Evolutionary conservation across 2,113 vertebrate genomes (phyloP).

Genomic region (Pterocles gutturalis): DNA sequence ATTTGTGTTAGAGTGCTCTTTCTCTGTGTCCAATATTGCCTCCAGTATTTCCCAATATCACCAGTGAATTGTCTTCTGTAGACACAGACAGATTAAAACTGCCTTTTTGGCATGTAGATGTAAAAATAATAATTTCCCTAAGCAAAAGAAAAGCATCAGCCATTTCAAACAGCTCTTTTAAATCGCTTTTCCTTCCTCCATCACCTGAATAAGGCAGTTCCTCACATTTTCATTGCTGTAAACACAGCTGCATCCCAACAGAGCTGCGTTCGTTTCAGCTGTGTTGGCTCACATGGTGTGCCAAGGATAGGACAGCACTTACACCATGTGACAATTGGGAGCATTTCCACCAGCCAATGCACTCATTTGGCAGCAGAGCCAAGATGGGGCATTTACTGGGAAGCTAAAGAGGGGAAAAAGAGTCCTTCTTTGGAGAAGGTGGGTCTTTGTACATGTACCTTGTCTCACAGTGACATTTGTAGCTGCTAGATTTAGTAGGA

Average conservation of each 20-base stretch:
- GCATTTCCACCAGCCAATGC: background rate
- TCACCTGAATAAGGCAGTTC: background rate
- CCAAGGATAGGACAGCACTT: background rate
- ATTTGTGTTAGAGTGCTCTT: background rate
- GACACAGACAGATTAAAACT: background rate
- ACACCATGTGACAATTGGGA: background rate
- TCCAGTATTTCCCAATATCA: background rate
- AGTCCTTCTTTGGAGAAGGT: background rate
- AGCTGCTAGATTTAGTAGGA: background rate
- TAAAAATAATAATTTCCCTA: background rate
- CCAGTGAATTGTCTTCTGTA: background rate
- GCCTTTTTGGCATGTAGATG: background rate
- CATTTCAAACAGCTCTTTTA: background rate
- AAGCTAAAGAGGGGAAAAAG: background rate
- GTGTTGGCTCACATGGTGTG: rapidly evolving
- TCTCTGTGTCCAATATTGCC: background rate
- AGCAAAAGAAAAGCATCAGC: background rate
- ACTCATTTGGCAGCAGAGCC: background rate
- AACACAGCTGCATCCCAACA: background rate
- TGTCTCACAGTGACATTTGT: background rate
- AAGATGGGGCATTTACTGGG: background rate
- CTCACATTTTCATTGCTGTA: background rate
- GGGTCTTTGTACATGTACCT: background rate
- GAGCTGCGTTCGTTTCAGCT: background rate
- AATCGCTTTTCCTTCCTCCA: background rate